A percentile compares a stretch with the other conserved stretches of the same genome.
These are phyloP conservation scores for Bubalus kerabau DNA, from an alignment of 2,113 vertebrate species.

Conservation along the genomic window DNA sequence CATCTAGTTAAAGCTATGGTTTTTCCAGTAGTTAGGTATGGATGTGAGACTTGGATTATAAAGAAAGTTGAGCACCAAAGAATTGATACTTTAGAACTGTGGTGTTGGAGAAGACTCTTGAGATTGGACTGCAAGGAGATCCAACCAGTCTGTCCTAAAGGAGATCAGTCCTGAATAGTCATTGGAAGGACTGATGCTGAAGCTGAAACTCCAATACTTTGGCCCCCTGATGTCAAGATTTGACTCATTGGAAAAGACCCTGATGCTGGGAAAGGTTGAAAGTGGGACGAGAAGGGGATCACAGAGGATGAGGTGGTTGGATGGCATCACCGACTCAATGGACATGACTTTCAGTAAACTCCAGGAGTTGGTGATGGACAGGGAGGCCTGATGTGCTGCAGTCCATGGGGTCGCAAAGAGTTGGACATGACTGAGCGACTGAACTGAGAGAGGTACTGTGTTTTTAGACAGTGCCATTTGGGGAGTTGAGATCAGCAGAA, in stretches of 20 bases:
- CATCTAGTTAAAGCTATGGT: neutral
- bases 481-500: neutral
- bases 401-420: neutral
- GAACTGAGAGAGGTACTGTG: neutral
- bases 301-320: neutral
- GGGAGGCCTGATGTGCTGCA: neutral
- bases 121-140: neutral
- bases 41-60: neutral
- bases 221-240: neutral
- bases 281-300: fast-evolving
- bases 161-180: neutral
- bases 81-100: neutral
- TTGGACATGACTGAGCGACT: neutral
- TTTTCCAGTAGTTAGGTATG: neutral
- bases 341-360: neutral
- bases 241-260: neutral
- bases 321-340: neutral
- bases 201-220: neutral
- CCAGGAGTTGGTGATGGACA: neutral
- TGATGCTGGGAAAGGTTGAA: neutral
- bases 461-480: neutral
- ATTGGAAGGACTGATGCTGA: neutral
- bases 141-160: neutral
- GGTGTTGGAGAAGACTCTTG: neutral
- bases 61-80: neutral